Evolutionary conservation across 2,888 invertebrate genomes (phyloP).

Genomic region (Eurois occulta): DNA sequence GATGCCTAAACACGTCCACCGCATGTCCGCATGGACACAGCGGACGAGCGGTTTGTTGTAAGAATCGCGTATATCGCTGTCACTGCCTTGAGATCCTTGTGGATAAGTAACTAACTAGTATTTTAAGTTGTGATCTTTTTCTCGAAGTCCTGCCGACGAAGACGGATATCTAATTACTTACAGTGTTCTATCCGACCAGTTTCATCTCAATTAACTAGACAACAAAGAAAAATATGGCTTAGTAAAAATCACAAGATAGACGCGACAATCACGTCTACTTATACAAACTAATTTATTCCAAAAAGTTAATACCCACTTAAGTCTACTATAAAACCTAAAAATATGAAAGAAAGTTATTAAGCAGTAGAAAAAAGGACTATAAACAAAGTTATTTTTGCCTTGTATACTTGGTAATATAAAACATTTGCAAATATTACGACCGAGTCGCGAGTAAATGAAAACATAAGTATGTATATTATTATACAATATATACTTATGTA

Average conservation of each 20-base stretch:
- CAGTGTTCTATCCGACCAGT: neutral
- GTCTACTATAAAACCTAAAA: constrained; percentile 17
- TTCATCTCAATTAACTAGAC: neutral
- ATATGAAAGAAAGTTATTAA: constrained; percentile 46
- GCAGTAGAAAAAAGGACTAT: constrained; percentile 12
- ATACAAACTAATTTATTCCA: constrained; percentile 1
- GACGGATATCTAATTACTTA: neutral
- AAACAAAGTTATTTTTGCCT: constrained; percentile 18
- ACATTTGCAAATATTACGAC: constrained; percentile 48
- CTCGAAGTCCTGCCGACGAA: neutral
- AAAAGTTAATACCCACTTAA: constrained; percentile 13
- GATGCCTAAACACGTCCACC: too few relatives aligned
- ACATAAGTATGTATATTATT: constrained; percentile 19
- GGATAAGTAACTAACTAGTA: too few relatives aligned
- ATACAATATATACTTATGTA: constrained; percentile 3
- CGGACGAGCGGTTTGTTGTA: too few relatives aligned
- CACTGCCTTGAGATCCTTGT: too few relatives aligned
- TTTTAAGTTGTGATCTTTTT: neutral
- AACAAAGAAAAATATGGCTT: neutral
- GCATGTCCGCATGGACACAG: too few relatives aligned
- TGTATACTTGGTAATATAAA: constrained; percentile 35
- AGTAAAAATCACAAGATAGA: neutral
- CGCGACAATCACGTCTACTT: neutral
- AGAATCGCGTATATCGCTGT: too few relatives aligned
- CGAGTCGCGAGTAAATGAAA: constrained; percentile 46